Evolutionary conservation across 2,113 vertebrate genomes (phyloP).

Genomic region (Meles meles): DNA sequence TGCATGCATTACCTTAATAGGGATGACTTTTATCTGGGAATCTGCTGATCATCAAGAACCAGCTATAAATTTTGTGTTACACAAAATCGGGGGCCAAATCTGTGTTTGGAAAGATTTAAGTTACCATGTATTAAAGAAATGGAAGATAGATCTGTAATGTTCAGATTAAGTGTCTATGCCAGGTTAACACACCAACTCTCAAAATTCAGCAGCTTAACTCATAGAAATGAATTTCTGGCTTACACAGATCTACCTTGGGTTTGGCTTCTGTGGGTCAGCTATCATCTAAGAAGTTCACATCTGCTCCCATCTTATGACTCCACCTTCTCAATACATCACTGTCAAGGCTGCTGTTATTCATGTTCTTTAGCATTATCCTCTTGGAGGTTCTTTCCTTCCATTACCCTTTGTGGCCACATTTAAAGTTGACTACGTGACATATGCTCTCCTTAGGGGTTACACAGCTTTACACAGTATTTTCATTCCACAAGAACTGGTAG

Average conservation of each 20-base stretch:
- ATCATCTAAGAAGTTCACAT: background rate
- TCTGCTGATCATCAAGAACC: background rate
- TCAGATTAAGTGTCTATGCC: background rate
- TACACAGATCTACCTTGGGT: background rate
- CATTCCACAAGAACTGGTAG: background rate
- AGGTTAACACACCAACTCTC: background rate
- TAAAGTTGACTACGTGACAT: background rate
- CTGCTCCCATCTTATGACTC: background rate
- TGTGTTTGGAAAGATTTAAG: background rate
- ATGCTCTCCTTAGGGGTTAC: background rate
- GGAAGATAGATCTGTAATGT: background rate
- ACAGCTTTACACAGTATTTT: background rate
- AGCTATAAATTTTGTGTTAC: background rate
- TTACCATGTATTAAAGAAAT: background rate
- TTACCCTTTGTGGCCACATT: background rate
- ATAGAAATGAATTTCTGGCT: background rate
- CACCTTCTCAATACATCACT: background rate
- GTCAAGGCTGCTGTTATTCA: background rate
- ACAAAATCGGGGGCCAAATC: background rate
- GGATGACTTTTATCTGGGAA: background rate
- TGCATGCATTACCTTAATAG: background rate
- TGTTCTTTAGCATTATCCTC: rapidly evolving
- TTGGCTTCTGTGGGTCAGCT: background rate
- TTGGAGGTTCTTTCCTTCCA: background rate
- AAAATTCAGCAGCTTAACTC: background rate